A percentile compares a stretch with the other conserved stretches of the same genome.
phyloP scores from a whole-genome alignment of 2,888 invertebrate species.

The Petrophora chlorosata region DNA sequence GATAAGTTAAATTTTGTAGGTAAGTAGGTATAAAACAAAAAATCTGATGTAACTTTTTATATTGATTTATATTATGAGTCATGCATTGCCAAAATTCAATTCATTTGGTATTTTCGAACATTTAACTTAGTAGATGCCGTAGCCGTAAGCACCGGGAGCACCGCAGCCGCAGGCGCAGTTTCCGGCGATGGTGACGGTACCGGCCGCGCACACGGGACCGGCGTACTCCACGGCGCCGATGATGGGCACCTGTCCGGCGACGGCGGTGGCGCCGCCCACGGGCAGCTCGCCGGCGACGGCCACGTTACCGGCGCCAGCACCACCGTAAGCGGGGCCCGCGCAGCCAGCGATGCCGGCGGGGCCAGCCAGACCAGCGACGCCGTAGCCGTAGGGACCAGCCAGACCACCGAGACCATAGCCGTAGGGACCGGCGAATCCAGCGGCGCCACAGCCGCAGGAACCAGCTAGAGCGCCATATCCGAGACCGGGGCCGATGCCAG shows the following conservation, averaged over 20 bases:
- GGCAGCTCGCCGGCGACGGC: too few relatives aligned
- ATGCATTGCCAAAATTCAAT: too few relatives aligned
- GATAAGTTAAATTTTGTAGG: too few relatives aligned
- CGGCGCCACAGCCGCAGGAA: neutral
- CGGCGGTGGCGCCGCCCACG: slow-evolving; percentile 41
- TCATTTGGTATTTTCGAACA: too few relatives aligned
- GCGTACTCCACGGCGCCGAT: too few relatives aligned
- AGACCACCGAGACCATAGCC: too few relatives aligned
- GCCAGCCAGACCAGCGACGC: slow-evolving; percentile 12
- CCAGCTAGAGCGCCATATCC: neutral
- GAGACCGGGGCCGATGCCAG: neutral
- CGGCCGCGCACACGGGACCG: slow-evolving; percentile 46
- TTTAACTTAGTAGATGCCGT: slow-evolving; percentile 21
- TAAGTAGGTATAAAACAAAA: too few relatives aligned
- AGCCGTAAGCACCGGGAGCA: slow-evolving; percentile 10
- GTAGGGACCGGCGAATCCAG: neutral
- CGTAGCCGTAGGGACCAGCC: neutral
- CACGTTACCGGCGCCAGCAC: slow-evolving; percentile 38
- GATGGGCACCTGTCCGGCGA: too few relatives aligned
- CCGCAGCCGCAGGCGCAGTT: slow-evolving; percentile 8
- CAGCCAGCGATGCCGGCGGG: slow-evolving; percentile 10
- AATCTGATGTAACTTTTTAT: too few relatives aligned
- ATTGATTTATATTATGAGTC: too few relatives aligned
- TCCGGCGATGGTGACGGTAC: slow-evolving; percentile 33
- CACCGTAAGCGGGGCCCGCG: slow-evolving; percentile 13